phyloP scores from a whole-genome alignment of 2,113 vertebrate species.

The Guaruba guarouba region DNA sequence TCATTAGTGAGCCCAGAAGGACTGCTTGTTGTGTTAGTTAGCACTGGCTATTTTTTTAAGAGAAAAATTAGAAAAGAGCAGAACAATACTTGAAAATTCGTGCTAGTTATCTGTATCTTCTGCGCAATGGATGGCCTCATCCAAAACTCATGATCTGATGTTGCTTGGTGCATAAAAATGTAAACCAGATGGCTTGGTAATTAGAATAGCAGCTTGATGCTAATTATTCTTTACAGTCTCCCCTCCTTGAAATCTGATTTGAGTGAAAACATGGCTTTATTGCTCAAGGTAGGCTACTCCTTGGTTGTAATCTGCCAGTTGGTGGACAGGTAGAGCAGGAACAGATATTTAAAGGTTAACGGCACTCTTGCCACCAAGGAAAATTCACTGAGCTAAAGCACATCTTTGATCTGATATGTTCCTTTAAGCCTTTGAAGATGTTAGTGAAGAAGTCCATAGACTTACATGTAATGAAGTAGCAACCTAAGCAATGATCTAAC shows the following conservation, averaged over 20 bases:
- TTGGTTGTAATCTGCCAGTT: constrained; percentile 40
- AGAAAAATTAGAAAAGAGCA: neutral
- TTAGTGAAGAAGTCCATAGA: neutral
- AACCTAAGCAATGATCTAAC: neutral
- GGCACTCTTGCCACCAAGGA: neutral
- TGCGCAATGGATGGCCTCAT: constrained; percentile 15
- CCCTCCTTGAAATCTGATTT: constrained; percentile 51
- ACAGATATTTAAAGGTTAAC: constrained; percentile 32
- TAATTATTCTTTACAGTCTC: constrained; percentile 49
- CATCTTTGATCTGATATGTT: neutral
- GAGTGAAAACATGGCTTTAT: constrained; percentile 25
- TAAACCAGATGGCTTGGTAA: constrained; percentile 63
- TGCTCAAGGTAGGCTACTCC: constrained; percentile 47
- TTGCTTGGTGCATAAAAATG: constrained; percentile 31
- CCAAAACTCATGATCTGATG: neutral
- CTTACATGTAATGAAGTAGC: neutral
- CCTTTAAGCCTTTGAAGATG: neutral
- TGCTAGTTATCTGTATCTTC: neutral
- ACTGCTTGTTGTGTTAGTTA: neutral
- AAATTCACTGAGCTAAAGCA: neutral
- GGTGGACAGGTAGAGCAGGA: constrained; percentile 49
- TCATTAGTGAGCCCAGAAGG: neutral
- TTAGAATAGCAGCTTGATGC: constrained; percentile 59
- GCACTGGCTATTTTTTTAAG: neutral
- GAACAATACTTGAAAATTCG: neutral